Evolutionary conservation across 2,888 invertebrate species (phyloP).

Genomic region (Odontocolon sp.): DNA sequence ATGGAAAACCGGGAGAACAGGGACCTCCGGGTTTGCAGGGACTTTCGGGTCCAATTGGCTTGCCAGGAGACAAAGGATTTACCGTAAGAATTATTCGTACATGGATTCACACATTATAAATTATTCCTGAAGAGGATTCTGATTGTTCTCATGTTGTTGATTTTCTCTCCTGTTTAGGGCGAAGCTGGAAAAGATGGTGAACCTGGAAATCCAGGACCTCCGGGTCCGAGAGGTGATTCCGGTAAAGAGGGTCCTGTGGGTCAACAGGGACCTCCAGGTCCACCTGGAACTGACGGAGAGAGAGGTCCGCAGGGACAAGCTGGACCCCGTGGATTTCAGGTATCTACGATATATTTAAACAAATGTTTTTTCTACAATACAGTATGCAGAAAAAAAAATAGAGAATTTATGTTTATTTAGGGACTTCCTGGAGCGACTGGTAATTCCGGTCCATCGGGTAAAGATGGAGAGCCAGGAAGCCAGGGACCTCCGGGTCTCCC

Average conservation of each 20-base stretch:
- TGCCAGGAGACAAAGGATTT: conserved; percentile 89
- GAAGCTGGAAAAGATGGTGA: conserved; percentile 92
- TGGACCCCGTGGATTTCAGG: conserved; percentile 91
- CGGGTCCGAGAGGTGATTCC: conserved; percentile 74
- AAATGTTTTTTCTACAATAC: too few relatives aligned
- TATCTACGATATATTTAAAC: conserved; percentile 79
- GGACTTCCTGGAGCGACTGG: conserved; percentile 79
- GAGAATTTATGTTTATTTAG: conserved; percentile 8
- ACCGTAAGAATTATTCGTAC: too few relatives aligned
- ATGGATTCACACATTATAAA: background rate
- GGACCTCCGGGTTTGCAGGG: conserved; percentile 91
- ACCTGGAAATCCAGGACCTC: conserved; percentile 87
- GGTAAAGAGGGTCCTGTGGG: conserved; percentile 84
- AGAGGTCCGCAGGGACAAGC: conserved; percentile 89
- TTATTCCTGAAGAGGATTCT: too few relatives aligned
- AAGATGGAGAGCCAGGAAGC: conserved; percentile 89
- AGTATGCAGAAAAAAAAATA: too few relatives aligned
- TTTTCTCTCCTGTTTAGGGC: too few relatives aligned
- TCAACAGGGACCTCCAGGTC: conserved; percentile 87
- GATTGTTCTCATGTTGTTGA: too few relatives aligned
- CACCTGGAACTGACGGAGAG: conserved; percentile 87
- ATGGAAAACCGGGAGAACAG: conserved; percentile 92
- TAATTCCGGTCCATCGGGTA: conserved; percentile 88
- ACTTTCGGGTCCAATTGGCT: conserved; percentile 88
- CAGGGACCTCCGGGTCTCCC: conserved; percentile 85